Evolutionary conservation across 2,113 vertebrate species (phyloP).

Genomic region (Eleginops maclovinus): DNA sequence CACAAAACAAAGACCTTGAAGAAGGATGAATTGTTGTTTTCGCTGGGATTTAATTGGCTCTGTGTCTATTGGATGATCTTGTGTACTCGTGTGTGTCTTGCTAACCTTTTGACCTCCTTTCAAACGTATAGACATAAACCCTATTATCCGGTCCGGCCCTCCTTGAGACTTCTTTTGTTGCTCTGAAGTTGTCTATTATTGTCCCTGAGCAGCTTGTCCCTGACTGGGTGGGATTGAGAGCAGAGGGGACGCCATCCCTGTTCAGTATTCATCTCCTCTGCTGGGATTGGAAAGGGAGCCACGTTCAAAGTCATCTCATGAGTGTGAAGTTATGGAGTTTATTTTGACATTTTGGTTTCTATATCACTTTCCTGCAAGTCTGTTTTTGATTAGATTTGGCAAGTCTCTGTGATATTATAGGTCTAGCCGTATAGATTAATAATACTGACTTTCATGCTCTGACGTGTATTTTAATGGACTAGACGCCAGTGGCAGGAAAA

Average conservation of each 20-base stretch:
- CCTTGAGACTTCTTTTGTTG: slow-evolving; percentile 47
- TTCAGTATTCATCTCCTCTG: slow-evolving; percentile 29
- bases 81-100: not conserved
- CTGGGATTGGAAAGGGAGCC: not conserved
- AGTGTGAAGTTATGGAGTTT: not conserved
- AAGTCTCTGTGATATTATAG: not conserved
- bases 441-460: no score
- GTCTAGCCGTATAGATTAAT: no score
- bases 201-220: slow-evolving; percentile 55
- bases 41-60: no score
- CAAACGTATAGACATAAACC: slow-evolving; percentile 53
- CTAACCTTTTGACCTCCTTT: slow-evolving; percentile 47
- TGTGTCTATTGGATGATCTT: not conserved
- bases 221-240: slow-evolving; percentile 49
- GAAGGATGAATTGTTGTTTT: no score
- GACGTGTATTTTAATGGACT: no score
- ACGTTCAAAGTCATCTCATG: not conserved
- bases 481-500: no score
- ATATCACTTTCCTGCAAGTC: not conserved
- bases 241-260: not conserved
- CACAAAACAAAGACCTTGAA: no score
- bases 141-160: slow-evolving; percentile 42
- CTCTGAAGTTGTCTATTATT: slow-evolving; percentile 56
- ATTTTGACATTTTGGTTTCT: not conserved
- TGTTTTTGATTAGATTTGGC: not conserved